These are phyloP conservation scores for Electrona antarctica DNA, from an alignment of 2,113 vertebrate species.

Conservation along the genomic window DNA sequence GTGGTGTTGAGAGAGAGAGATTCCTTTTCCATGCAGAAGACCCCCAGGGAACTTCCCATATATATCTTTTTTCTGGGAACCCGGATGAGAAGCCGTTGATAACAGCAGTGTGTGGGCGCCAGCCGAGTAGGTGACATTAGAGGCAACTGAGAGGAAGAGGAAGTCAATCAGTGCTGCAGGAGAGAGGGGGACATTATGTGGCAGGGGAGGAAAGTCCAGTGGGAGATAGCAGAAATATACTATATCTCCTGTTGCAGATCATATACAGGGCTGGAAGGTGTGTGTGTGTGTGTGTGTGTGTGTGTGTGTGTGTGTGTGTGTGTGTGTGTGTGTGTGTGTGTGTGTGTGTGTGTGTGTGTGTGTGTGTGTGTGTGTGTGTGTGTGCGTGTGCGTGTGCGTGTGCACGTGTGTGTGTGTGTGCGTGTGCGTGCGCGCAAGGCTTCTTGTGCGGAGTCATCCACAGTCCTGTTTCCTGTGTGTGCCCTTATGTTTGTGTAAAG, in stretches of 20 bases:
- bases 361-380: constrained; percentile 4
- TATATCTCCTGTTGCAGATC: constrained; percentile 51
- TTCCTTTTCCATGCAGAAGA: constrained; percentile 59
- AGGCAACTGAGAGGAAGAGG: constrained; percentile 70
- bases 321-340: constrained; percentile 22
- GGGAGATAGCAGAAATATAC: constrained; percentile 56
- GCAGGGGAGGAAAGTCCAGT: constrained; percentile 62
- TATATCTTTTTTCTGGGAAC: constrained; percentile 62
- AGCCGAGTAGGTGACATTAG: constrained; percentile 71
- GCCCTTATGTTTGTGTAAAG: no score
- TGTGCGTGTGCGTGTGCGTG: constrained; percentile 25
- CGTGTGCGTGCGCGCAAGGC: background rate
- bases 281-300: constrained; percentile 20
- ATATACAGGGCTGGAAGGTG: constrained; percentile 9
- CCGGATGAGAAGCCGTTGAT: constrained; percentile 72
- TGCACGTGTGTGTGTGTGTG: background rate
- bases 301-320: constrained; percentile 23
- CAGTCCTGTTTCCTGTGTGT: constrained; percentile 3
- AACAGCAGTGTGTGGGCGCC: constrained; percentile 65
- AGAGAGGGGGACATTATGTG: constrained; percentile 59
- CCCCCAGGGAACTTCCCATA: constrained; percentile 58
- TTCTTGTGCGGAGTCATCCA: background rate
- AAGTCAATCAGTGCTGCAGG: constrained; percentile 68
- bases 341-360: constrained; percentile 25
- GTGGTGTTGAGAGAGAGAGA: constrained; percentile 23